Base-by-base conservation (phyloP, 2,888 invertebrate genomes). In the Catocala sponsa region DNA sequence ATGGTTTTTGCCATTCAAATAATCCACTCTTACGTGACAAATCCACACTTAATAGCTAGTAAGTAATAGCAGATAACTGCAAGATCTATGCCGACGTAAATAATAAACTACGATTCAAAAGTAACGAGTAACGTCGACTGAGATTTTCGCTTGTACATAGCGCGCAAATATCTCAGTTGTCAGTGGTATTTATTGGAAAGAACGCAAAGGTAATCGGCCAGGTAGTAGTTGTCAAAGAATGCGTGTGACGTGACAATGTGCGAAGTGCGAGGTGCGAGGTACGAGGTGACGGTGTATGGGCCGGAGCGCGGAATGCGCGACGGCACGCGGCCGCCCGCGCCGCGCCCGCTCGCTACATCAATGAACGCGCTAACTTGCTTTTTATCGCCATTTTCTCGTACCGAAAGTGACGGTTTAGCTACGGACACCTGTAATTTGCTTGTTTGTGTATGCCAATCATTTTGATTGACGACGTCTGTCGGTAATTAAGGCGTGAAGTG, bases 401-500 rank as follows among this genome's bases (percentile, higher is more conserved):
- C 85, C 84, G 86, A 86, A 87, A 87, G 83, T 81, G 83, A 81
- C 81, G 86, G 80, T 84, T 88, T 85, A 87, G 85, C 80, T 83
- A 79, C 86, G 80, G 85, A 87, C 88, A 90, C 89, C 88, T 88
- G 89, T 89, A 91, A 91, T 91, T 92, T 91, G 83, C 85, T 84
- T 86, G 85, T 85, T 85, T 84, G 80, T 80, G 72, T 79, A 79
- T 84, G 83, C 84, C 85, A 85, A 84, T 86, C 84, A 85, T 79
- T 68, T 76, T 76, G 80, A 81, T 80, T 81, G 81, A 77, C 74
- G 69, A 73, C 69, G 74, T 71, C 68, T 74, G 68, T 63, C 41
- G 7, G 53, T 61, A 71, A 76, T 62, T 76, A 63, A 65, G 64
- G 54, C 48, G 59, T 58, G 41, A 58, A 63, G 33, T 46, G 52